Conservation (phyloP, 2,797 vertebrate species). For the Sebastes matsubarae region DNA sequence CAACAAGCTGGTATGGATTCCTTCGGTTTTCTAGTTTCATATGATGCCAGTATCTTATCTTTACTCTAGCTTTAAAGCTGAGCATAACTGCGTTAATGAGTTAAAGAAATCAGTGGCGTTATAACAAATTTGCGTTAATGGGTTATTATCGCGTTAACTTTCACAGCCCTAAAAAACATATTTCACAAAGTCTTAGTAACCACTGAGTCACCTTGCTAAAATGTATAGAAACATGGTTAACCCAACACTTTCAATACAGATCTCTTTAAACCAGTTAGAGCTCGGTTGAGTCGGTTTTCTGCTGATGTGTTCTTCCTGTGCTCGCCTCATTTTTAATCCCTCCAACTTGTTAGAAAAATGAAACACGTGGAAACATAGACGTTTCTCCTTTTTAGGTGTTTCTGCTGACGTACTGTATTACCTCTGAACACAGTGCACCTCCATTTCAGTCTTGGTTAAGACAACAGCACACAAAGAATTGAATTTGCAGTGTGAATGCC, state of each 20-base stretch:
- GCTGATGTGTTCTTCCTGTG: not conserved
- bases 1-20: too few relatives aligned
- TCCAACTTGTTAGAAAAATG: not conserved
- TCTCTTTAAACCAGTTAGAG: not conserved
- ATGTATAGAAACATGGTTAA: not conserved
- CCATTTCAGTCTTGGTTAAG: slow-evolving; percentile 16
- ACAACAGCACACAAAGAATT: not conserved
- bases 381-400: not conserved
- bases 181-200: not conserved
- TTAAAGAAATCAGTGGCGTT: too few relatives aligned
- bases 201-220: not conserved
- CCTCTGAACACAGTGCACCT: not conserved
- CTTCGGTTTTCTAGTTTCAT: too few relatives aligned
- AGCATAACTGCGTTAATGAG: too few relatives aligned
- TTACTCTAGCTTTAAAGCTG: too few relatives aligned
- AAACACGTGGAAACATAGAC: not conserved
- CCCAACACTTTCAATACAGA: not conserved
- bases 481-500: slow-evolving; percentile 40
- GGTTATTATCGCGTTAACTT: too few relatives aligned
- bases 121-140: too few relatives aligned
- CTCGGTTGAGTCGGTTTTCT: not conserved
- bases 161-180: not conserved
- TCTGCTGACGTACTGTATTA: not conserved
- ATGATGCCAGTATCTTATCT: too few relatives aligned
- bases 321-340: not conserved